Evolutionary conservation across 2,888 invertebrate genomes (phyloP), one percentile per base, ranked within the genome.

Genomic region (Euclidia mi): DNA sequence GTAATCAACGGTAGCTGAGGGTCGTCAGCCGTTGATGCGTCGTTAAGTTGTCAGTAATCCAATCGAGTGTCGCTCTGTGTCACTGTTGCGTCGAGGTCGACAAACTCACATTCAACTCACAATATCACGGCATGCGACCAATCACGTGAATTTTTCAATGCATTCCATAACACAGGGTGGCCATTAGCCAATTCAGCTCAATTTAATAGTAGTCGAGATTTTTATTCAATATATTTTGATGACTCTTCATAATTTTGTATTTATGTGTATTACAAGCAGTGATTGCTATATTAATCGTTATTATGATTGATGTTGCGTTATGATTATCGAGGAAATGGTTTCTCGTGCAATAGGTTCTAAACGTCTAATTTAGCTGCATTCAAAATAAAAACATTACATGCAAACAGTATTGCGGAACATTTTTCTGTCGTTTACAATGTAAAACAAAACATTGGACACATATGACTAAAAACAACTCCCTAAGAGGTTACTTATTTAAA

Each of bases 1-100:
- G 53, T 65, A 70, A 56, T 57, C 59, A 60, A 75, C 68, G 65
- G 75, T 72, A 41, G 56, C 53, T 40, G 35, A 59, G 44, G 42
- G 34, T 61, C 64, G 55, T 56, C 55, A 56, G 79, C 78, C 84
- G 86, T 88, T 85, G 87, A 84, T 82, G 85, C 82, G 63, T 80
- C 81, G 83, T 87, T 83, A 79, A 79, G 76, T 82, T 84, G 84
- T 84, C 79, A 74, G 84, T 82, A 82, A 82, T 82, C 84, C 82
- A 82, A 84, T 87, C 79, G 75, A 25, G 20, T 71, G 71, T 68
- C 70, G 74, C 77, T 81, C 85, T 86, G 87, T 87, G 89, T 87
- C 88, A 87, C 78, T 73, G 63, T 43, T 47, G 55, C 32, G 34
- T 55, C 76, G 77, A 68, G 88, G 85, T 87, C 84, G 78, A 79